Conservation (phyloP, 2,797 vertebrate species). For the Hoplostethus atlanticus region DNA sequence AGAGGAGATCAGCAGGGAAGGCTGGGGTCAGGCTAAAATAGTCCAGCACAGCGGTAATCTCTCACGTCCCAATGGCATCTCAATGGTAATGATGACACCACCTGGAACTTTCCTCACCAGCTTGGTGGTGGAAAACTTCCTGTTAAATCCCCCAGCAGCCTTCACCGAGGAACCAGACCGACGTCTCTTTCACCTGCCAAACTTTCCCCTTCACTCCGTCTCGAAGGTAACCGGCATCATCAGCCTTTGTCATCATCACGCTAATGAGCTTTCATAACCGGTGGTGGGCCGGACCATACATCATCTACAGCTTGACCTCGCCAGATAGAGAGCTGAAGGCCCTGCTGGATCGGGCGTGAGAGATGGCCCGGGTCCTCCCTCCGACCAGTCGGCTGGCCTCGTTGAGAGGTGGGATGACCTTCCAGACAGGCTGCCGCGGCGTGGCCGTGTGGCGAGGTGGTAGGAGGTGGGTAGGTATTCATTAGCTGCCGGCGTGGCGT, state of each 20-base stretch:
- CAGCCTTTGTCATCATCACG: conserved; percentile 35
- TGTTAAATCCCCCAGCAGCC: too few species aligned
- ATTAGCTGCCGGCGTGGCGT: conserved; percentile 14
- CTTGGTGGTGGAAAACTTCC: too few species aligned
- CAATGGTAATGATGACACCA: too few species aligned
- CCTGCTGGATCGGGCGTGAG: conserved; percentile 3
- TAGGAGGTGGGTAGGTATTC: conserved; percentile 41
- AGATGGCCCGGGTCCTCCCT: neutral
- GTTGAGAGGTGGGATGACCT: conserved; percentile 34
- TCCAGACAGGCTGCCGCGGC: conserved; percentile 7
- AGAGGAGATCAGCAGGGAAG: conserved; percentile 25
- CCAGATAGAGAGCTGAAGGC: conserved; percentile 24
- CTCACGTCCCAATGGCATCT: conserved; percentile 13
- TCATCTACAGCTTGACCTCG: conserved; percentile 41
- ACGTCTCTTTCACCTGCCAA: neutral
- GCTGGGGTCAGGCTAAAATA: conserved; percentile 9
- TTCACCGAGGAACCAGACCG: too few species aligned
- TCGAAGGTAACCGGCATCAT: conserved; percentile 23
- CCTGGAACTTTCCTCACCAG: too few species aligned
- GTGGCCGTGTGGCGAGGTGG: conserved; percentile 21
- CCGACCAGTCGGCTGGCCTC: neutral
- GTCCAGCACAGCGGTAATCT: conserved; percentile 14
- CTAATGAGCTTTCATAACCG: conserved; percentile 57
- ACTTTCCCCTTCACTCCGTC: conserved; percentile 28
- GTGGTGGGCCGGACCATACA: conserved; percentile 17